Base-by-base conservation (phyloP, 2,113 vertebrate species). In the Aspidoscelis tigris region DNA sequence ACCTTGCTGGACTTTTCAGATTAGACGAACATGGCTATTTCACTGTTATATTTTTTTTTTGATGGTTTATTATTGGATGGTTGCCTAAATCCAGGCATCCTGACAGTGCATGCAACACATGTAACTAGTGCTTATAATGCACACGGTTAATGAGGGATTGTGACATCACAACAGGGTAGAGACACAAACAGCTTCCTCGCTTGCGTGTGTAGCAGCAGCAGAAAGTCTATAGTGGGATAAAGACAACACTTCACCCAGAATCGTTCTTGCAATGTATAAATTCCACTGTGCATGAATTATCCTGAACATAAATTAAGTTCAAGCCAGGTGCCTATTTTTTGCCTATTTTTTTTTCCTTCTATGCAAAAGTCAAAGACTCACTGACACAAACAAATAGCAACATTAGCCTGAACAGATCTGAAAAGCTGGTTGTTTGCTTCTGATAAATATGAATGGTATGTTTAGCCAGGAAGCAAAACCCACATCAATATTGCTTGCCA, bases 311-410 rank as follows among this genome's bases (percentile, higher is more conserved):
- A 50, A 78, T 61, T 78, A 84, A 55, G 39, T 58, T 43, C 65
- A 55, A n/a, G 64, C 77, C n/a, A 47, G 64, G 3, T 24, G 39
- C 68, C 44, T 44, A 72, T 72, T 78, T 47, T 72, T 78, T 78
- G 7, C 1, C 24, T 2, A 8, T 39, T 55, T 53, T 12, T 16
- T 26, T 21, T 4, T 33, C 12, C 14, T 39, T 39, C 24, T 4
- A 33, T 33, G n/a, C 20, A 65, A 26, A 79, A 78, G 43, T 73
- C 11, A 33, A 71, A 33, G 33, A 14, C 20, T 73, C 39, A 39
- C 68, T 73, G 53, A 68, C 69, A 64, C 72, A 84, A 84, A 79
- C 68, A 84, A 84, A 68, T 65, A 72, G 55, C 68, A 78, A 61
- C 21, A 84, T 84, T 78, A 73, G 69, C 76, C 9, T 0, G 0